These are phyloP conservation scores for Atherix ibis DNA, from an alignment of 2,888 invertebrate genomes.

Conservation along the genomic window DNA sequence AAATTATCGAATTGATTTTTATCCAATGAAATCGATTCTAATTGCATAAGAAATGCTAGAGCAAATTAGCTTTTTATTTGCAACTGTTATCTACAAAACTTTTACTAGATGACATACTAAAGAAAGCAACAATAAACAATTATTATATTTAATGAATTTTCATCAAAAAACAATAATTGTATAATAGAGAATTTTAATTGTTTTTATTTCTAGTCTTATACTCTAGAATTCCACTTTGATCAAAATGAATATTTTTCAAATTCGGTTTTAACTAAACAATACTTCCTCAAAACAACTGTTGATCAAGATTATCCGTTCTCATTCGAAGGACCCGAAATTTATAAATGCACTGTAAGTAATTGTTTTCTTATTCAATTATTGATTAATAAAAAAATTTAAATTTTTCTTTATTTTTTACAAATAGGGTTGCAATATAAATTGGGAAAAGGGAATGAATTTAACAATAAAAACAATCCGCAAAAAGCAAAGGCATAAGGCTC, in stretches of 20 bases:
- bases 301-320: slow-evolving; percentile 82
- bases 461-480: slow-evolving; percentile 93
- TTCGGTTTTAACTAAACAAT: slow-evolving; percentile 76
- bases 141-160: too few species aligned
- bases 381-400: slow-evolving; percentile 8
- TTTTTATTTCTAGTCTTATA: slow-evolving; percentile 22
- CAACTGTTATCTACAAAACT: slow-evolving; percentile 7
- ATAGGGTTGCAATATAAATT: slow-evolving; percentile 78
- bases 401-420: slow-evolving; percentile 21
- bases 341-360: slow-evolving; percentile 22
- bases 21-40: too few species aligned
- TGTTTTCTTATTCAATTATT: slow-evolving; percentile 3
- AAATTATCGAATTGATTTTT: too few species aligned
- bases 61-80: slow-evolving; percentile 5
- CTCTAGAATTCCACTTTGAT: slow-evolving; percentile 82
- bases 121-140: slow-evolving; percentile 7
- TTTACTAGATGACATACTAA: slow-evolving; percentile 6
- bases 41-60: too few species aligned
- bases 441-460: slow-evolving; percentile 95
- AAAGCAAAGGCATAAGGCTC: slow-evolving; percentile 97
- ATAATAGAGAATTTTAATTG: too few species aligned
- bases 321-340: slow-evolving; percentile 77
- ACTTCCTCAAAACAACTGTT: slow-evolving; percentile 79
- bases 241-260: slow-evolving; percentile 85
- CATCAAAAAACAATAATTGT: too few species aligned